Evolutionary conservation across 2,113 vertebrate species (phyloP), one percentile per base, ranked within the genome.

Genomic region (Muscicapa adusta): DNA sequence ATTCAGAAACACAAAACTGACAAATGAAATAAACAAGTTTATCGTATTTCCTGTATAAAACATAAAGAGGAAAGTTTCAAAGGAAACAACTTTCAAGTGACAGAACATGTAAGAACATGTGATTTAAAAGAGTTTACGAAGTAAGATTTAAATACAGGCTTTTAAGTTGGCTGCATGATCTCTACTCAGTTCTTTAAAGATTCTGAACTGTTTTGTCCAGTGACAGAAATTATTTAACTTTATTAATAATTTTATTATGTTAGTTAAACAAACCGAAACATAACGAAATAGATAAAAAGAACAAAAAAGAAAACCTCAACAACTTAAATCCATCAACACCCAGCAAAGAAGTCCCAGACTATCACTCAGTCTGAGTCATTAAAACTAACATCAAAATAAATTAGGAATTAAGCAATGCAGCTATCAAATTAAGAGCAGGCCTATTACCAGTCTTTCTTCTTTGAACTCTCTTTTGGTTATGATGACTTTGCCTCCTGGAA

Each of bases 21-120:
- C 94, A 97, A 97, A 97, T 87, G 68, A 94, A 97, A 95, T 97
- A 98, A 97, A 97, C 96, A 98, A 97, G 67, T 97, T 98, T 97
- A 98, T 97, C 96, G 3, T 81, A 57, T 96, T 98, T 97, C 95
- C 93, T 96, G 93, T 87, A 88, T 84, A 42, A 80, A 96, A 95
- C 81, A 91, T 85, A 48, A 76, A 96, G 54, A 60, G 20, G 22
- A 91, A 94, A 84, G 78, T 97, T 97, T 97, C 91, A 95, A 97
- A 96, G 87, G 89, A 85, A 95, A 89, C 61, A 94, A 96, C 89
- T 97, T 95, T 94, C 57, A 89, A 88, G 47, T 51, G 91, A 71
- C 68, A 89, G 47, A 88, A 83, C 58, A 83, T 88, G 74, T 92
- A 72, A 97, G 72, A 95, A 79, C 77, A 87, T 73, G 73, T 89